Conservation (phyloP, 2,113 vertebrate genomes). For the Syrrhaptes paradoxus region DNA sequence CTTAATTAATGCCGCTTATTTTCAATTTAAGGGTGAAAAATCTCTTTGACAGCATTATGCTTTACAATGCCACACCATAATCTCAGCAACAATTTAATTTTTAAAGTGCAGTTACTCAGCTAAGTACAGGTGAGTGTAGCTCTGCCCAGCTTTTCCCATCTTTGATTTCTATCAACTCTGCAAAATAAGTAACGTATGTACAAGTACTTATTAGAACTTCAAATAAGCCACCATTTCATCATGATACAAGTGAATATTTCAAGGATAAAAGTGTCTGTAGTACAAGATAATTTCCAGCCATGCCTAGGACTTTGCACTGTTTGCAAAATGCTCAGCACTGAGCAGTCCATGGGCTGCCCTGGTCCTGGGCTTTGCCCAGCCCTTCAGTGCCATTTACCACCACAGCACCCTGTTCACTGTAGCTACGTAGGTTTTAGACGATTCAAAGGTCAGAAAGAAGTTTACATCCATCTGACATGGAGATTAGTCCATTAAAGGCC, state of each 20-base stretch:
- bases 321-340: background rate
- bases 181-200: background rate
- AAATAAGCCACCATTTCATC: background rate
- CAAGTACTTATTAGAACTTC: background rate
- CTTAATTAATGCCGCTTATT: background rate
- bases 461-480: background rate
- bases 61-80: background rate
- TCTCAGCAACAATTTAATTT: background rate
- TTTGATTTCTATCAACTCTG: background rate
- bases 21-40: background rate
- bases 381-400: background rate
- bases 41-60: background rate
- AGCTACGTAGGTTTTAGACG: background rate
- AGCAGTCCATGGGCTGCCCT: background rate
- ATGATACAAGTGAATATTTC: background rate
- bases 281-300: background rate
- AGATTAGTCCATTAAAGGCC: background rate
- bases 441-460: background rate
- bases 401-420: background rate
- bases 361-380: background rate
- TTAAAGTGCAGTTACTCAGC: background rate
- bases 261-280: background rate
- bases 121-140: background rate
- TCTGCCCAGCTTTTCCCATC: background rate
- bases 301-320: background rate